Conservation (phyloP, 35 echinoderm and acorn worm species). For the Apostichopus parvimensis region DNA sequence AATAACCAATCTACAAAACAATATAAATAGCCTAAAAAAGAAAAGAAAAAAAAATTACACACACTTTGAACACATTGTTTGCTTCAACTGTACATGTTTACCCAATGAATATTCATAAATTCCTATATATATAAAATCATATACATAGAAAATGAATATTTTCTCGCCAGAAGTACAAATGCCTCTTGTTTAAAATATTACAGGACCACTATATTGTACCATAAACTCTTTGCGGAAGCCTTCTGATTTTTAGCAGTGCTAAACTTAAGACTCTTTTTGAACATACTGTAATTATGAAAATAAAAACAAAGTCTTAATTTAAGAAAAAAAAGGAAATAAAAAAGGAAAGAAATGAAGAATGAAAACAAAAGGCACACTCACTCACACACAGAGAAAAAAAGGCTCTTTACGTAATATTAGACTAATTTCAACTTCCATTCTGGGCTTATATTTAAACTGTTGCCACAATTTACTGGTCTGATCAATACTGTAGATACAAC, state of each 20-base stretch:
- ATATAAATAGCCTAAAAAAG: constrained; percentile 12
- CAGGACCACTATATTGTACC: neutral
- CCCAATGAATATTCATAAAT: constrained; percentile 15
- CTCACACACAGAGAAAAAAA: neutral
- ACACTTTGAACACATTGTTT: neutral
- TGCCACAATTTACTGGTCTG: neutral
- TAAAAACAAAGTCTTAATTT: no score
- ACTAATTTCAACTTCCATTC: neutral
- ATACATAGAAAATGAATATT: constrained; percentile 15
- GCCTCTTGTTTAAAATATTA: neutral
- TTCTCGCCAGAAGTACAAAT: neutral
- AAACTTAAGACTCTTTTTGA: neutral
- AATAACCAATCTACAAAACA: neutral
- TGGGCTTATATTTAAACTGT: neutral
- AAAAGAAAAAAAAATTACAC: neutral
- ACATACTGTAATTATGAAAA: no score
- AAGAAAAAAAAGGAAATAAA: neutral
- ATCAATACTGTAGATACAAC: neutral
- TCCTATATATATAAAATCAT: neutral
- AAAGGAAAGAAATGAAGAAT: neutral
- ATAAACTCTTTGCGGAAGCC: neutral
- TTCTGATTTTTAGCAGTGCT: neutral
- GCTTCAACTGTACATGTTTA: neutral
- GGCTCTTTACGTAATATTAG: neutral
- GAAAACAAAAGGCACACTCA: neutral